Conservation (phyloP, 1,140 invertebrate genomes). For the Zaprionus africanus region DNA sequence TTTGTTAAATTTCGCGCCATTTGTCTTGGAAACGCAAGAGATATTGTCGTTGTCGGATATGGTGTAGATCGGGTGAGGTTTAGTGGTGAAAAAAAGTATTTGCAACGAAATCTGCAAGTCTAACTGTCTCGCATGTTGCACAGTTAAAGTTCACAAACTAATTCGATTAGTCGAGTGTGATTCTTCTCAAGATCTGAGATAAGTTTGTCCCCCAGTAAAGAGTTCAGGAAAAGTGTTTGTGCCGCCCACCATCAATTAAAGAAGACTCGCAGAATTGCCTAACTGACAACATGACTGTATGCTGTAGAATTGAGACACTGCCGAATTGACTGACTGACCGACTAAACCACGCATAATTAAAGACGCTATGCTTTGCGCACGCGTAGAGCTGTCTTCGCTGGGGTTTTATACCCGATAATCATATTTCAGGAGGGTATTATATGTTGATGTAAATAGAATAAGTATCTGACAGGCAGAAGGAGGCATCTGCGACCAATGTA, state of each 20-base stretch:
- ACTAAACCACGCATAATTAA: constrained; percentile 56
- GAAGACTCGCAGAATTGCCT: neutral
- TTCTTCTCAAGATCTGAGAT: constrained; percentile 3
- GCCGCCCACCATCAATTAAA: constrained; percentile 74
- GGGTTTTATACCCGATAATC: neutral
- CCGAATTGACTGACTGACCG: constrained; percentile 7
- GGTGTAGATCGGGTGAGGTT: neutral
- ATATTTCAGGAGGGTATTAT: no score
- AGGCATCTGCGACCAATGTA: no score
- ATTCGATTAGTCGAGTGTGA: neutral
- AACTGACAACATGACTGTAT: neutral
- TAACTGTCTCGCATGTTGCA: neutral
- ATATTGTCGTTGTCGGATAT: neutral
- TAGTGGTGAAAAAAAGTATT: neutral
- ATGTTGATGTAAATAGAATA: no score
- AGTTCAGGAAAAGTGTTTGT: constrained; percentile 58
- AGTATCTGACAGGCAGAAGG: no score
- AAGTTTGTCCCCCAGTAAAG: neutral
- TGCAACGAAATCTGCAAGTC: no score
- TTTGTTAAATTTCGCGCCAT: constrained; percentile 29
- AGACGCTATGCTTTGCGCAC: constrained; percentile 39
- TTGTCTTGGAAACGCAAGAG: constrained; percentile 8
- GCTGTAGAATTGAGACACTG: neutral
- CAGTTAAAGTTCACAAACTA: neutral
- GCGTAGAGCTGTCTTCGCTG: constrained; percentile 25